Base-by-base conservation (phyloP, 2,113 vertebrate species). In the Actenoides hombroni region DNA sequence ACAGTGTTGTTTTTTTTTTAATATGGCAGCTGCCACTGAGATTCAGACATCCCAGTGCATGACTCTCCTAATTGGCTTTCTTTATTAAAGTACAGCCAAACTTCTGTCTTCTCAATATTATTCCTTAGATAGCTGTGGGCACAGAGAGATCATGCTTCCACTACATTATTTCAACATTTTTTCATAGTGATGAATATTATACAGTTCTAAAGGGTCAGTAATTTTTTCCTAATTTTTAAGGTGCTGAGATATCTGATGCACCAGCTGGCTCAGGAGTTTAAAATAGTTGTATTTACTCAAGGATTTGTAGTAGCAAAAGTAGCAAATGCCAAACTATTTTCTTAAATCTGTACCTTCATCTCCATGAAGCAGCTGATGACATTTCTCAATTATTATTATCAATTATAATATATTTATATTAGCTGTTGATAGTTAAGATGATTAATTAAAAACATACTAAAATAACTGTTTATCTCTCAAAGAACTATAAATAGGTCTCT, bases 31-130 rank as follows among this genome's bases (percentile, higher is more conserved):
- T 96, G 83, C 64, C 69, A 88, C 67, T 91, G 95, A 93, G 80
- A 92, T 76, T 95, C 54, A 51, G 35, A 67, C 60, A 71, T 90
- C 76, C 77, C 69, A 73, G 25, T 71, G 51, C 92, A 87, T 69
- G 94, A 73, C 54, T 90, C 40, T 77, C 31, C 51, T 93, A 69
- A 92, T 95, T 97, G 95, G 54, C 69, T 95, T 96, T 70, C 83
- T 94, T 95, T 82, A 80, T 90, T 95, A 86, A 90, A 89, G 54
- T 40, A 42, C 76, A 95, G 79, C n/a, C 44, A 95, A 86, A 88
- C 74, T 94, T 86, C 76, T 94, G 68, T 85, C 69, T 93, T 88
- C 26, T 6, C 46, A 35, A 28, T 71, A 57, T 60, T 94, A 71
- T 89, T 95, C 86, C 81, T 82, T 68, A 56, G 83, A 46, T 88